A percentile compares a stretch with the other conserved stretches of the same genome.
Evolutionary conservation across 1,140 invertebrate species (phyloP).

Genomic region (Eurytemora carolleeae): DNA sequence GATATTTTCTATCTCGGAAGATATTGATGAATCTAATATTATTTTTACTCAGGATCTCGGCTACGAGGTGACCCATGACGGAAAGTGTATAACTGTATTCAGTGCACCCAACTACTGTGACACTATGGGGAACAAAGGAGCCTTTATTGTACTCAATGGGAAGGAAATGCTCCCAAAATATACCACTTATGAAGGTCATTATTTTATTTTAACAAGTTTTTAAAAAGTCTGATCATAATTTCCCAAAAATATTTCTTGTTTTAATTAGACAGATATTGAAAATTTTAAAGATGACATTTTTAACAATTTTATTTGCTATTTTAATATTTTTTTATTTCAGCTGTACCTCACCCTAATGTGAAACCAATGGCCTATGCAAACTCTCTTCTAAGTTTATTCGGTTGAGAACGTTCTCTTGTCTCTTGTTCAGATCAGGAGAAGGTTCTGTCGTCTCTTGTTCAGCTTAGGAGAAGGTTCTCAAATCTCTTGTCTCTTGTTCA

Average conservation of each 20-base stretch:
- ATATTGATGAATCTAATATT: no score
- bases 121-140: constrained; percentile 94
- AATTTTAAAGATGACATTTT: constrained; percentile 12
- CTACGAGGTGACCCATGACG: constrained; percentile 81
- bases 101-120: constrained; percentile 99
- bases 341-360: constrained; percentile 81
- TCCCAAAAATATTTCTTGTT: no score
- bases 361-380: constrained; percentile 90
- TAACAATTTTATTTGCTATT: no score
- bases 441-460: no score
- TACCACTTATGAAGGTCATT: constrained; percentile 77
- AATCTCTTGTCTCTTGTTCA: no score
- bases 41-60: constrained; percentile 43
- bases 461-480: no score
- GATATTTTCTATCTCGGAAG: no score
- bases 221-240: no score
- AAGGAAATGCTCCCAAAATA: constrained; percentile 72
- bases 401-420: no score
- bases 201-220: no score
- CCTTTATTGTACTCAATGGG: constrained; percentile 84
- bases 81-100: constrained; percentile 85
- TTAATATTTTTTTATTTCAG: constrained; percentile 30
- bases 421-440: no score
- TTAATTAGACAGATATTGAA: no score
- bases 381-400: constrained; percentile 39